Evolutionary conservation across 2,113 vertebrate genomes (phyloP), one percentile per base, ranked within the genome.

Genomic region (Malurus elegans): DNA sequence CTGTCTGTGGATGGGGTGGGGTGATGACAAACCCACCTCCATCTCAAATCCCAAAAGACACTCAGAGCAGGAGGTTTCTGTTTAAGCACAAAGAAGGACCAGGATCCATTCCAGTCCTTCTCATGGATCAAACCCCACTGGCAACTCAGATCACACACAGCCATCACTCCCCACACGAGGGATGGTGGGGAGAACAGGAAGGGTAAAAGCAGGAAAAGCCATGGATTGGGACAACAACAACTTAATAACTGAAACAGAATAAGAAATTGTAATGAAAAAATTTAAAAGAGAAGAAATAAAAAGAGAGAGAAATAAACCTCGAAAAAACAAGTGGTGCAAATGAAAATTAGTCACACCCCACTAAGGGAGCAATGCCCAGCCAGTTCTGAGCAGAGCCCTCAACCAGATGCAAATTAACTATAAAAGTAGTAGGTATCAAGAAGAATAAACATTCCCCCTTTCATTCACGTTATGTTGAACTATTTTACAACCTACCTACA

Each of bases 261-360:
- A 38, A 44, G 6, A 50, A 57, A 80, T 16, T 12, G 4, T 8
- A 17, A 36, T 9, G 6, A 19, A 60, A 31, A 28, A 6, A 60
- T 3, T 26, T 3, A 24, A 6, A 10, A 24, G 15, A 40, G 2
- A 13, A 13, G 42, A 26, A 10, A 38, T 10, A 5, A 3, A 5
- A 3, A 32, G 1, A 7, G 12, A 21, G 26, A 58, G 19, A 54
- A 54, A 53, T 53, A 61, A 88, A 38, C 2, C 10, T 15, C 12
- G 21, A 40, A 19, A 20, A 47, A 67, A 8, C 19, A 45, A 51
- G 14, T 6, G 24, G 26, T 47, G 9, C 38, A 47, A 45, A 40
- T 18, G 10, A 53, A 34, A 8, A 74, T 14, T 3, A 21, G 5
- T 47, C 34, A 11, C 17, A 48, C 25, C 48, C 12, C 62, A 48